A percentile compares a stretch with the other conserved stretches of the same genome.
phyloP scores from a whole-genome alignment of 1,140 invertebrate species.

The Brachionus paranguensis region DNA sequence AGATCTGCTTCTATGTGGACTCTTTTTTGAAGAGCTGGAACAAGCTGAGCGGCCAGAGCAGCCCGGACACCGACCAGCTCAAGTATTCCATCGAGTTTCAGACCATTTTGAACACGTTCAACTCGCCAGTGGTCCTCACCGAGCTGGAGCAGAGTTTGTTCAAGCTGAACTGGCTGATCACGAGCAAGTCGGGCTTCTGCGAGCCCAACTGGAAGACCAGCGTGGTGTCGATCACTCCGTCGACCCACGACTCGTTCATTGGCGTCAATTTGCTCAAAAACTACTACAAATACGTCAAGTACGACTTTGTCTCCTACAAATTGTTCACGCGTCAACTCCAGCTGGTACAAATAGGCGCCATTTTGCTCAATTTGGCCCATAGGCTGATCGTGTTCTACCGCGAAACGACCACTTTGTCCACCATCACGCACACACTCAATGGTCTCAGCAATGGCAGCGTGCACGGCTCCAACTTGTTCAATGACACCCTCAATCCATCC shows the following conservation, averaged over 20 bases:
- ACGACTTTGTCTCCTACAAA: conserved; percentile 37
- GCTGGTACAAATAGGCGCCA: conserved; percentile 9
- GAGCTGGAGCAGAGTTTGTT: conserved; percentile 22
- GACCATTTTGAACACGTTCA: not conserved
- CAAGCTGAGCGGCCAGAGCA: not conserved
- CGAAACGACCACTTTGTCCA: not conserved
- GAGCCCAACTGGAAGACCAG: conserved; percentile 28
- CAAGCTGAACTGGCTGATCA: conserved; percentile 28
- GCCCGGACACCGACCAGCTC: not conserved
- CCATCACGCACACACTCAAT: not conserved
- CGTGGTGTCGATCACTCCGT: conserved; percentile 22
- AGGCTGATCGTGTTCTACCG: not conserved
- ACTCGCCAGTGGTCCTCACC: not conserved
- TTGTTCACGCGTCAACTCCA: conserved; percentile 16
- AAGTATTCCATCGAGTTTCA: conserved; percentile 21
- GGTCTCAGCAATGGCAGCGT: not conserved
- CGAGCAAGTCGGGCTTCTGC: conserved; percentile 23
- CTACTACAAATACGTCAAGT: conserved; percentile 39
- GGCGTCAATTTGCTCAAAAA: conserved; percentile 37
- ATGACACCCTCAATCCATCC: not conserved
- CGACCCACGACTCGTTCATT: conserved; percentile 14
- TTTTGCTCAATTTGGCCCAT: not conserved
- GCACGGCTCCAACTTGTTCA: not conserved
- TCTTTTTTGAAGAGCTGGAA: not conserved
- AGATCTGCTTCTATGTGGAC: not conserved